phyloP scores from a whole-genome alignment of 1,140 invertebrate species.

The Maconellicoccus hirsutus region DNA sequence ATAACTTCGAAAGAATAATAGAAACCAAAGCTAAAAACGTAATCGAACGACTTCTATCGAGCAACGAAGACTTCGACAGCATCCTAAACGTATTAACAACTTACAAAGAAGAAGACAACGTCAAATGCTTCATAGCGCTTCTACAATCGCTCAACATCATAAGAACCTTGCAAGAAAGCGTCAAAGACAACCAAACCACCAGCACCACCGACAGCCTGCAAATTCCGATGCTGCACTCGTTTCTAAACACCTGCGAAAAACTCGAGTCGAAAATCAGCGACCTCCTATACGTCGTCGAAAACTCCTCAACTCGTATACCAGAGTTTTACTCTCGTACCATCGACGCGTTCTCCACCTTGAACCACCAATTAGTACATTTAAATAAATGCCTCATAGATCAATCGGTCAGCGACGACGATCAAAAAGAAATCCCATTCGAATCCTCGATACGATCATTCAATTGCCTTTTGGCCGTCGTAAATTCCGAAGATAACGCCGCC shows the following conservation, averaged over 20 bases:
- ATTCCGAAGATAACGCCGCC: neutral
- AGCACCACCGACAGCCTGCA: neutral
- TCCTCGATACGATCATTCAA: conserved; percentile 25
- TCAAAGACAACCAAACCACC: neutral
- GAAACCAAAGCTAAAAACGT: neutral
- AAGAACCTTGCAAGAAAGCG: conserved; percentile 7
- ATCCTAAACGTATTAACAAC: neutral
- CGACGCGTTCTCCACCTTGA: neutral
- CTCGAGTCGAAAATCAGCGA: neutral
- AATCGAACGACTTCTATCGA: neutral
- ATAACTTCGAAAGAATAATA: neutral
- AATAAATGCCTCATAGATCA: conserved; percentile 25
- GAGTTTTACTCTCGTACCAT: neutral
- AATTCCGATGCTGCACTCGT: neutral
- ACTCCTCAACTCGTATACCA: neutral
- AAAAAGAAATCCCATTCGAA: conserved; percentile 27
- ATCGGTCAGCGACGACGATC: conserved; percentile 24
- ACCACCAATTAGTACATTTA: conserved; percentile 23
- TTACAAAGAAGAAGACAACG: conserved; percentile 9
- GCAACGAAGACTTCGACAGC: neutral
- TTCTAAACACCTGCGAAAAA: neutral
- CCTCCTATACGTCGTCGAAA: neutral
- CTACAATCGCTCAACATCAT: conserved; percentile 11
- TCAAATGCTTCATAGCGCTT: neutral
- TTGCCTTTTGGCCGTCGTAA: neutral